These are phyloP conservation scores for Neostethus bicornis DNA, from an alignment of 2,797 vertebrate genomes.

Conservation along the genomic window DNA sequence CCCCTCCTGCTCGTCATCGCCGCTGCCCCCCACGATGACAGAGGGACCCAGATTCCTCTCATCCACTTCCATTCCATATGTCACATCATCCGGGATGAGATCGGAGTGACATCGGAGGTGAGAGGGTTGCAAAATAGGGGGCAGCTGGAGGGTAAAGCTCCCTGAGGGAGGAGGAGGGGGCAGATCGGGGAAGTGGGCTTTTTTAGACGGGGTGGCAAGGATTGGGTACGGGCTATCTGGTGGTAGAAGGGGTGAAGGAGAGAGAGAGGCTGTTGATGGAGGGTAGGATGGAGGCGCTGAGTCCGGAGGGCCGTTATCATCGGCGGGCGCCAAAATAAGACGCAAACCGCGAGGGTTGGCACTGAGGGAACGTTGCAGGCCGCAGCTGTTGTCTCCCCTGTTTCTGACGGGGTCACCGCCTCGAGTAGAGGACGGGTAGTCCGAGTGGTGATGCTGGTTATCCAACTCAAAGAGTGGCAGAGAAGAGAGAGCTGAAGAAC, in stretches of 20 bases:
- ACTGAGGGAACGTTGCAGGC: constrained; percentile 80
- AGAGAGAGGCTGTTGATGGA: constrained; percentile 82
- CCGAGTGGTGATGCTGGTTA: constrained; percentile 76
- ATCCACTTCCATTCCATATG: constrained; percentile 35
- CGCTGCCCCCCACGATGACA: constrained; percentile 54
- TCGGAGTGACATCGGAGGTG: constrained; percentile 78
- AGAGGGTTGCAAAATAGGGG: constrained; percentile 82
- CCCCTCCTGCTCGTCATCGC: constrained; percentile 46
- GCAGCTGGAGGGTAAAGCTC: constrained; percentile 88
- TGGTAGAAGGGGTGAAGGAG: constrained; percentile 73
- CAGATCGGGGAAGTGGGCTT: constrained; percentile 74
- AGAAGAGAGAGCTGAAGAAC: constrained; percentile 88
- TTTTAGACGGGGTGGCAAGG: constrained; percentile 78
- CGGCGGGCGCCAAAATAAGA: constrained; percentile 88
- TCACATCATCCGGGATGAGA: constrained; percentile 77
- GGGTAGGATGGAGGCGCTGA: constrained; percentile 87
- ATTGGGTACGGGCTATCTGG: constrained; percentile 75
- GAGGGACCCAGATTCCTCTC: constrained; percentile 53
- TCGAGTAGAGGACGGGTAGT: constrained; percentile 88
- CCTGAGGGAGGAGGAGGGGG: constrained; percentile 77
- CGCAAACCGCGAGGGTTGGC: constrained; percentile 89
- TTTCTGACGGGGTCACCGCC: constrained; percentile 59
- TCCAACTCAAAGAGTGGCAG: constrained; percentile 92
- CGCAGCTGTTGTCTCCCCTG: constrained; percentile 58
- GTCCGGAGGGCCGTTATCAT: constrained; percentile 88